Conservation (phyloP, 2,113 vertebrate species). For the Dascyllus trimaculatus region DNA sequence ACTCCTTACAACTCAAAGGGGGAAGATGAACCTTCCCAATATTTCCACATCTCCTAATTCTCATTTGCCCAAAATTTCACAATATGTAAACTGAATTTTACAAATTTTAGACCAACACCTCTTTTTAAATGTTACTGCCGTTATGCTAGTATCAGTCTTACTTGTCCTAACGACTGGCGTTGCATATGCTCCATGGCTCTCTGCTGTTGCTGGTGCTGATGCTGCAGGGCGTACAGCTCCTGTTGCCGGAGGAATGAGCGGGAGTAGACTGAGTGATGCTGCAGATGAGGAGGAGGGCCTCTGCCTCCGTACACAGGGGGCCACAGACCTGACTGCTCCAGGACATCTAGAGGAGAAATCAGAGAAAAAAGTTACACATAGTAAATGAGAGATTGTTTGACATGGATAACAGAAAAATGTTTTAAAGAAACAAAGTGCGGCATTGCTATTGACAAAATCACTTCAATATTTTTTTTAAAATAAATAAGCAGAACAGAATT, state of each 20-base stretch:
- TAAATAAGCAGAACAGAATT: too few relatives aligned
- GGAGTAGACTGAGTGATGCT: conserved; percentile 93
- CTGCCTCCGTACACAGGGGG: conserved; percentile 91
- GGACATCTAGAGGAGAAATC: conserved; percentile 87
- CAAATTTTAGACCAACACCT: not conserved
- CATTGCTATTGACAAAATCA: too few relatives aligned
- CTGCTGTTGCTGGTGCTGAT: conserved; percentile 86
- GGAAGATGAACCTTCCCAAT: not conserved
- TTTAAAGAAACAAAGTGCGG: too few relatives aligned
- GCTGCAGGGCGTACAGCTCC: conserved; percentile 93
- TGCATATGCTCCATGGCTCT: conserved; percentile 85
- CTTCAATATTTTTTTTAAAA: too few relatives aligned
- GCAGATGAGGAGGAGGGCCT: conserved; percentile 91
- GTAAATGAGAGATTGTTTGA: not conserved
- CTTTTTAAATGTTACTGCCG: not conserved
- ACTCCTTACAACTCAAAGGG: conserved; percentile 1
- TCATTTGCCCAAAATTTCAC: conserved; percentile 7
- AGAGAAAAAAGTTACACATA: not conserved
- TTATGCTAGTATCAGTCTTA: conserved; percentile 38
- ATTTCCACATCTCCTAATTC: conserved; percentile 33
- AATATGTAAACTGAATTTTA: conserved; percentile 2
- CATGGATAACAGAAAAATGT: not conserved
- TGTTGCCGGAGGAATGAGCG: conserved; percentile 94
- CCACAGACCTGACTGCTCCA: conserved; percentile 95
- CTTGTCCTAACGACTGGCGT: conserved; percentile 81